Conservation (phyloP, 1,140 invertebrate species). For the Drosophila ficusphila region DNA sequence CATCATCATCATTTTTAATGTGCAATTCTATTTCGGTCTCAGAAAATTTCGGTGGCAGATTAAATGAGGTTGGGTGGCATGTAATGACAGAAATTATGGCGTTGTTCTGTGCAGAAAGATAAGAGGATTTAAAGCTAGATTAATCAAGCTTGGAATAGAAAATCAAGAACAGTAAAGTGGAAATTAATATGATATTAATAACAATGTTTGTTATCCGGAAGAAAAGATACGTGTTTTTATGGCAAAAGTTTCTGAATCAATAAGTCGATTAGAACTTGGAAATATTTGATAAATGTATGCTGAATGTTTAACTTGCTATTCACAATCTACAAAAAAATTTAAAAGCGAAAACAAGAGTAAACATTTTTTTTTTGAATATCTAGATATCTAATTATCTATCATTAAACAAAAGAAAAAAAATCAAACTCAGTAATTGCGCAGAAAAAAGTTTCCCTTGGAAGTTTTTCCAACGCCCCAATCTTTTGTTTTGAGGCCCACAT, state of each 20-base stretch:
- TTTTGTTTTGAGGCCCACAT: not conserved
- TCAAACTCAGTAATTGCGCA: not conserved
- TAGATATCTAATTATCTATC: too few relatives aligned
- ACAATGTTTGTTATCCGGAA: not conserved
- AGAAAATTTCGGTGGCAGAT: constrained; percentile 15
- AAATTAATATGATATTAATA: not conserved
- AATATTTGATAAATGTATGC: too few relatives aligned
- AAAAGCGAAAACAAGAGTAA: too few relatives aligned
- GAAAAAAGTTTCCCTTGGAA: not conserved
- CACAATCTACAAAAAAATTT: too few relatives aligned
- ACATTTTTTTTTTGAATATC: too few relatives aligned
- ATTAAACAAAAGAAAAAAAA: not conserved
- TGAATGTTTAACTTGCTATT: too few relatives aligned
- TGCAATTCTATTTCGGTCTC: constrained; percentile 56
- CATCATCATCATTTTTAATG: constrained; percentile 60
- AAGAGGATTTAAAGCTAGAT: not conserved
- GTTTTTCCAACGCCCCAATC: not conserved
- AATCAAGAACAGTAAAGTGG: not conserved
- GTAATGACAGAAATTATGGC: constrained; percentile 18
- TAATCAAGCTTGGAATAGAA: not conserved
- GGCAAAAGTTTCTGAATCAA: too few relatives aligned
- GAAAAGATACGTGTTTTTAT: too few relatives aligned
- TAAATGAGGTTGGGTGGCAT: constrained; percentile 14
- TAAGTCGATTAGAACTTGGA: too few relatives aligned
- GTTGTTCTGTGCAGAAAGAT: not conserved